These are phyloP conservation scores for Falcunculus frontatus DNA, from an alignment of 2,113 vertebrate species.

Conservation along the genomic window DNA sequence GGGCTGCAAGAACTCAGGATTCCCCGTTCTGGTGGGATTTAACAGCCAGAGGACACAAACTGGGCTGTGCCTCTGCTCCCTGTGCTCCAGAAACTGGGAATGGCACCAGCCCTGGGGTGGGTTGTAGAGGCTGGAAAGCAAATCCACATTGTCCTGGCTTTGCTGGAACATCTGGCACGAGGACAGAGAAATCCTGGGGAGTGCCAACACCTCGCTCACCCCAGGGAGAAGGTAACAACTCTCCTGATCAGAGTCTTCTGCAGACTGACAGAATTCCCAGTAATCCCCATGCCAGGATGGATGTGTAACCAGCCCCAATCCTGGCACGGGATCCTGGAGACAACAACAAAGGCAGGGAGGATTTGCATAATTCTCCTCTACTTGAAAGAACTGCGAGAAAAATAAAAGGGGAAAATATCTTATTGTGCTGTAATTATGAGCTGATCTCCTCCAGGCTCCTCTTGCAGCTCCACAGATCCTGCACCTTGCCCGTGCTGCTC, in stretches of 20 bases:
- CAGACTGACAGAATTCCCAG: background rate
- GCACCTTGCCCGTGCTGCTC: background rate
- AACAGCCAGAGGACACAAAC: background rate
- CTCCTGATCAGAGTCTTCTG: background rate
- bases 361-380: background rate
- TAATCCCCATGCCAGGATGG: background rate
- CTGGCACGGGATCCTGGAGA: background rate
- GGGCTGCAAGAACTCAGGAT: background rate
- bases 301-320: background rate
- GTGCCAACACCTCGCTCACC: background rate
- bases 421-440: background rate
- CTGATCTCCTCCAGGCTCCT: background rate
- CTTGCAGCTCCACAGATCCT: background rate
- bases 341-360: background rate
- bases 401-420: background rate
- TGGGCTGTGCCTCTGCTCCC: background rate
- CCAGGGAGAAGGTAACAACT: background rate
- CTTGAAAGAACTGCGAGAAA: background rate
- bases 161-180: background rate
- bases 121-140: background rate
- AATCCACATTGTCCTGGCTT: background rate
- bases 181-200: too few relatives aligned
- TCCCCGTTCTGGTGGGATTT: background rate
- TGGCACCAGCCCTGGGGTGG: background rate
- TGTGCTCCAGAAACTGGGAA: background rate